phyloP scores from a whole-genome alignment of 2,888 invertebrate genomes.

The Adela reaumurella region DNA sequence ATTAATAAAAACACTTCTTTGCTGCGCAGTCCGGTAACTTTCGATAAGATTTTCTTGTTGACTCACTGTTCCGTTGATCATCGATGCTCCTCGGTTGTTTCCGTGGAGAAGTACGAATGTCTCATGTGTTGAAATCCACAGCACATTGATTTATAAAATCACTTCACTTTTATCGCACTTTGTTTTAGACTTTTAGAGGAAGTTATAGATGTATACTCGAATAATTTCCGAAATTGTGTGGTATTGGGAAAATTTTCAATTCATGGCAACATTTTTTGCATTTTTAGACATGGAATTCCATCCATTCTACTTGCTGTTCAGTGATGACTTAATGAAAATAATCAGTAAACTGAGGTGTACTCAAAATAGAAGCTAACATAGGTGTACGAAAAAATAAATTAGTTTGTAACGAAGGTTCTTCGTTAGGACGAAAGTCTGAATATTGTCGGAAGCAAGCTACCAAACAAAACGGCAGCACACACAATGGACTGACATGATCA shows the following conservation, averaged over 20 bases:
- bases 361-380: not conserved
- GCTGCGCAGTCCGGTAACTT: no score
- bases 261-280: no score
- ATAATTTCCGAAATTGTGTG: no score
- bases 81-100: not conserved
- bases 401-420: no score
- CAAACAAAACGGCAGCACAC: constrained; percentile 15
- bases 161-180: not conserved
- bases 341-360: not conserved
- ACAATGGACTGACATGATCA: constrained; percentile 47
- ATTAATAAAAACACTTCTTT: no score
- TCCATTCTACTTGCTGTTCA: constrained; percentile 1
- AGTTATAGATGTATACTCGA: no score
- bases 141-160: not conserved
- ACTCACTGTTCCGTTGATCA: not conserved
- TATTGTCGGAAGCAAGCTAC: constrained; percentile 17
- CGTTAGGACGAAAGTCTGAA: no score
- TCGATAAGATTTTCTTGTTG: not conserved
- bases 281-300: not conserved
- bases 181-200: not conserved
- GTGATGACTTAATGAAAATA: no score
- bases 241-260: no score
- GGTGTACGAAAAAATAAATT: not conserved
- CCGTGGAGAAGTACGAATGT: not conserved
- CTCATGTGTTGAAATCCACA: not conserved